Base-by-base conservation (phyloP, 1,140 invertebrate genomes). In the Hydropsyche tenuis region DNA sequence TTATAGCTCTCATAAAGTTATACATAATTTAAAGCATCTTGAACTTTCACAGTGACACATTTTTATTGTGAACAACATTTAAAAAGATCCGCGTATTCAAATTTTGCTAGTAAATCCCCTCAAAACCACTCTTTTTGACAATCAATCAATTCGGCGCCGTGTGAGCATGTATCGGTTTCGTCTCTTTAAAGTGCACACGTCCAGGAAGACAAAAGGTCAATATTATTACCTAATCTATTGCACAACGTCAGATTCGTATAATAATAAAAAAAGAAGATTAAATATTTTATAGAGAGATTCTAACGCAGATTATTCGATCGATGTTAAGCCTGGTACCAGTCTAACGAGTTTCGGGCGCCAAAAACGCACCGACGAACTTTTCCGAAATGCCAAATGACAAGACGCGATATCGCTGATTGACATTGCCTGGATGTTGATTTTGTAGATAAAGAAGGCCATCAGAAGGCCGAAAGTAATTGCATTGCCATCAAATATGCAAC, bases 301-400 rank as follows among this genome's bases (percentile, higher is more conserved):
- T 53, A 53, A 53, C 48, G 48, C 46, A 48, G 46, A 48, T 48
- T 18, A 18, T 53, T 48, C 46, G 48, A 53, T 53, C 48, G 48
- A 18, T 18, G 48, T 18, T 20, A 14, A 48, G 46, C 16, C 46
- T 3, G 2, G 48, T 14, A 66, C 63, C 42, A 66, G 63, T 66
- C 42, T 2, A 27, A 66, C 63, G 63, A 42, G 63, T 66, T 66
- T 66, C 16, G 12, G 18, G 48, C 48, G 48, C 30, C 30, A 37
- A 20, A 53, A 18, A 53, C 48, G 48, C 9, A 37, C 30, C 30
- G 3, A 37, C 2, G 12, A 63, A 63, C 60, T 27, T 22, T 12
- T 43, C 63, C 42, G 16, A 66, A 66, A 66, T 66, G 63, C 30
- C 63, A 66, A 66, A 43, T 18, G n/a, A 45, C 42, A 30, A 37